Conservation (phyloP, 2,797 vertebrate genomes). For the Chelonia mydas region DNA sequence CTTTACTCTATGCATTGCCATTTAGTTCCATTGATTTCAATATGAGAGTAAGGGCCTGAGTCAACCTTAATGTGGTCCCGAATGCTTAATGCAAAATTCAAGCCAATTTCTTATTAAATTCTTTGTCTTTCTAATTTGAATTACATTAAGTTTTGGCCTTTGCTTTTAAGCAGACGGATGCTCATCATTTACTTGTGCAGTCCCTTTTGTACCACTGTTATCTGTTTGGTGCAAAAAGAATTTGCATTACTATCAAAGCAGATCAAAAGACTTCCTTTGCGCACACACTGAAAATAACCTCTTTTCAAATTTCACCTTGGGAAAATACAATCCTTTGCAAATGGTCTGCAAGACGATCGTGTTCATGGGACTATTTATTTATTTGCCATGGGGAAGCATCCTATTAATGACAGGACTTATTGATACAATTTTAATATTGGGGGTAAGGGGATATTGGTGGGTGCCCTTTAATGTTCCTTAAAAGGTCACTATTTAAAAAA, state of each 20-base stretch:
- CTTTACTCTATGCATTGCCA: background rate
- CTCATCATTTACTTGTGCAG: constrained; percentile 17
- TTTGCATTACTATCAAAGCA: constrained; percentile 46
- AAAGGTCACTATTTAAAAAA: background rate
- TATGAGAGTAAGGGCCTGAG: background rate
- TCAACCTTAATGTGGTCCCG: background rate
- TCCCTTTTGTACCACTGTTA: constrained; percentile 46
- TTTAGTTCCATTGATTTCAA: background rate
- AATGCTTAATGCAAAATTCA: constrained; percentile 20
- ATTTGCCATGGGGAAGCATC: background rate
- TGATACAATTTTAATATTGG: background rate
- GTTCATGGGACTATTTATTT: background rate
- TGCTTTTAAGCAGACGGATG: constrained; percentile 57
- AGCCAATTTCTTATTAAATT: constrained; percentile 17
- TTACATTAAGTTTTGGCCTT: constrained; percentile 39
- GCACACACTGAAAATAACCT: background rate
- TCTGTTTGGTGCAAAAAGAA: constrained; percentile 40
- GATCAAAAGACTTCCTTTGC: constrained; percentile 58
- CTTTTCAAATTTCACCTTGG: background rate
- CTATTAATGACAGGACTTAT: background rate
- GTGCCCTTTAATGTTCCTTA: background rate
- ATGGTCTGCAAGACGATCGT: background rate
- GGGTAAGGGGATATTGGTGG: background rate
- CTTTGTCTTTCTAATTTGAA: constrained; percentile 16
- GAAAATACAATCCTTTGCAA: background rate